A percentile compares a stretch with the other conserved stretches of the same genome.
Evolutionary conservation across 2,888 invertebrate genomes (phyloP).

Genomic region (Clanis bilineata): DNA sequence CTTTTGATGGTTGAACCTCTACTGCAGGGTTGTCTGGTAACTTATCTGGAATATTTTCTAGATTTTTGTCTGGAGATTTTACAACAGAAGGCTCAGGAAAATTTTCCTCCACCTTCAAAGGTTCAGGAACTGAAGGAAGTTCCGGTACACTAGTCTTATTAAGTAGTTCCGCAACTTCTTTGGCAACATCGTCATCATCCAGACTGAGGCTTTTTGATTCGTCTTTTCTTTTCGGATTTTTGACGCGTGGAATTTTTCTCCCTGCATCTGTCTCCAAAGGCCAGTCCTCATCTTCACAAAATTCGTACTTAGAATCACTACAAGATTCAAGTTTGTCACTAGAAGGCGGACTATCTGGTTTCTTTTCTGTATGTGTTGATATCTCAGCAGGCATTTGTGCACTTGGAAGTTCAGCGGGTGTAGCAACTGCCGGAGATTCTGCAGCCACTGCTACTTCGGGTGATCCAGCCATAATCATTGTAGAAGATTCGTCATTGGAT

Average conservation of each 20-base stretch:
- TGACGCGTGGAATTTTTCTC: slow-evolving; percentile 85
- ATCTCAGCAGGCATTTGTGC: slow-evolving; percentile 47
- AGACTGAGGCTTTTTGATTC: slow-evolving; percentile 67
- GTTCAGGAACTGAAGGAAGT: slow-evolving; percentile 78
- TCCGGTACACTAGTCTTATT: slow-evolving; percentile 83
- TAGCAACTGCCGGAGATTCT: slow-evolving; percentile 64
- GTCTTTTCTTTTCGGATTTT: slow-evolving; percentile 68
- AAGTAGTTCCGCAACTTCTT: slow-evolving; percentile 83
- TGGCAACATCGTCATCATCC: slow-evolving; percentile 75
- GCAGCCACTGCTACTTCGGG: slow-evolving; percentile 63
- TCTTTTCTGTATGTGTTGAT: slow-evolving; percentile 49
- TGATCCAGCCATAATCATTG: slow-evolving; percentile 50
- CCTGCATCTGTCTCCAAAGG: slow-evolving; percentile 78
- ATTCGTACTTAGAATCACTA: slow-evolving; percentile 88
- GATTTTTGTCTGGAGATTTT: slow-evolving; percentile 74
- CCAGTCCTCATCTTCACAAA: slow-evolving; percentile 87
- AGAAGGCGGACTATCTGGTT: slow-evolving; percentile 39
- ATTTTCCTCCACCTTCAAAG: slow-evolving; percentile 80
- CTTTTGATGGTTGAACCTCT: slow-evolving; percentile 59
- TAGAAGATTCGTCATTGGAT: slow-evolving; percentile 60
- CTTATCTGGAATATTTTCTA: slow-evolving; percentile 43
- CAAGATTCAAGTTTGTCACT: slow-evolving; percentile 70
- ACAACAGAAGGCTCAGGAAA: slow-evolving; percentile 79
- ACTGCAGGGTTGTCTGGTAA: slow-evolving; percentile 40
- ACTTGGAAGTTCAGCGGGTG: slow-evolving; percentile 60